These are phyloP conservation scores for Microctenopoma stevenorrisi DNA, from an alignment of 2,797 vertebrate genomes.

Conservation along the genomic window DNA sequence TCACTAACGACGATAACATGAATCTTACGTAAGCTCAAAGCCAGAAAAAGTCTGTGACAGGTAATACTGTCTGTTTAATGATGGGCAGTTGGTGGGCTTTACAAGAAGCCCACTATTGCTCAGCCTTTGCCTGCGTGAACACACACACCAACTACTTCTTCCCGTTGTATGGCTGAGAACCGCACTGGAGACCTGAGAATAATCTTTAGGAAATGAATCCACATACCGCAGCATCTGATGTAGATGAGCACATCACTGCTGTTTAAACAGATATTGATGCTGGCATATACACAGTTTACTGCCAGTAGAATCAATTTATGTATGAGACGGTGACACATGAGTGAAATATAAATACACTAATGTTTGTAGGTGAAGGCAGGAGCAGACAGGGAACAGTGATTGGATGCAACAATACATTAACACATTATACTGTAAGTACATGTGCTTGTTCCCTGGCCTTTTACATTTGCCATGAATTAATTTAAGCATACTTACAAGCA, in stretches of 20 bases:
- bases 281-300: constrained; percentile 24
- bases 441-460: background rate
- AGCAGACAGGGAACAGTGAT: background rate
- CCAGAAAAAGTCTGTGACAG: constrained; percentile 53
- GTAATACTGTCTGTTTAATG: constrained; percentile 72
- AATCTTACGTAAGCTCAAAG: constrained; percentile 21
- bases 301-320: constrained; percentile 29
- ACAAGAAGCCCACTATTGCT: constrained; percentile 20
- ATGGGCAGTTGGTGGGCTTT: constrained; percentile 41
- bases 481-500: background rate
- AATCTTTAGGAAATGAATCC: constrained; percentile 18
- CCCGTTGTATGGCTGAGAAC: constrained; percentile 14
- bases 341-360: constrained; percentile 30
- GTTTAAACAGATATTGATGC: constrained; percentile 40
- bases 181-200: constrained; percentile 22
- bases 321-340: constrained; percentile 3
- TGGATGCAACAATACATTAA: constrained; percentile 2
- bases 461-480: background rate
- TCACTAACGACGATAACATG: constrained; percentile 17
- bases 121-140: constrained; percentile 2
- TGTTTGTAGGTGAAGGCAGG: constrained; percentile 23
- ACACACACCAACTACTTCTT: constrained; percentile 19
- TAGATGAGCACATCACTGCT: constrained; percentile 26
- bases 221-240: constrained; percentile 46
- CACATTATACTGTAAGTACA: background rate